A percentile compares a stretch with the other conserved stretches of the same genome.
These are phyloP conservation scores for Caenorhabditis angaria DNA, from an alignment of 2,888 invertebrate genomes.

Conservation along the genomic window DNA sequence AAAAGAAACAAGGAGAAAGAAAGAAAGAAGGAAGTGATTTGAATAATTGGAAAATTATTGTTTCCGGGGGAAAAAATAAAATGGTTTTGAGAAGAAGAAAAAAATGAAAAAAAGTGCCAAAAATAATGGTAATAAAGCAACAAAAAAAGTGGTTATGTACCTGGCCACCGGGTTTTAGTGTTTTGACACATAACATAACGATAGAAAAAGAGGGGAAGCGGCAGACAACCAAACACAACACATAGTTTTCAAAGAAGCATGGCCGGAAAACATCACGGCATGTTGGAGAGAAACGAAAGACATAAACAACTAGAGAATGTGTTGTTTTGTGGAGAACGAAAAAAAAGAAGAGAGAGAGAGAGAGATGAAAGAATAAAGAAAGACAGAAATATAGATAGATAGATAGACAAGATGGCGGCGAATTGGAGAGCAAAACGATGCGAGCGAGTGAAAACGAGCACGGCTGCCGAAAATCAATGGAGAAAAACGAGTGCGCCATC, in stretches of 20 bases:
- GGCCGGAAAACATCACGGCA: conserved; percentile 10
- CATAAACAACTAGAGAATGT: background rate
- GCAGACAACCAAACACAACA: conserved; percentile 6
- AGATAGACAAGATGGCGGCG: conserved; percentile 14
- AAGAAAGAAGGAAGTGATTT: background rate
- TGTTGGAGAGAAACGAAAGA: background rate
- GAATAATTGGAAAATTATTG: conserved; percentile 19
- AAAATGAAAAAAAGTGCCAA: background rate
- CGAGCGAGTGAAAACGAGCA: conserved; percentile 14
- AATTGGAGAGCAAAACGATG: conserved; percentile 16
- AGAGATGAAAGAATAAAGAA: conserved; percentile 15
- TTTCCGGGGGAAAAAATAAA: background rate
- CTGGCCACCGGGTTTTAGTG: conserved; percentile 27
- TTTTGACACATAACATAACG: conserved; percentile 23
- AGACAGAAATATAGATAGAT: conserved; percentile 18
- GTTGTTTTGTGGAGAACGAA: background rate
- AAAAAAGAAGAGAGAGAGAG: background rate
- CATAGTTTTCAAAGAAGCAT: conserved; percentile 14
- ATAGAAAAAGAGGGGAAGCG: conserved; percentile 14
- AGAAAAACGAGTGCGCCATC: conserved; percentile 11
- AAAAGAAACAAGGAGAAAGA: conserved; percentile 5
- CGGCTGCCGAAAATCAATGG: conserved; percentile 39
- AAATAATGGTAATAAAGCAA: conserved; percentile 6
- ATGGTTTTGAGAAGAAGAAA: background rate
- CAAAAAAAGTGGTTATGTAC: conserved; percentile 29